Evolutionary conservation across 2,797 vertebrate species (phyloP).

Genomic region (Acanthornis magna): DNA sequence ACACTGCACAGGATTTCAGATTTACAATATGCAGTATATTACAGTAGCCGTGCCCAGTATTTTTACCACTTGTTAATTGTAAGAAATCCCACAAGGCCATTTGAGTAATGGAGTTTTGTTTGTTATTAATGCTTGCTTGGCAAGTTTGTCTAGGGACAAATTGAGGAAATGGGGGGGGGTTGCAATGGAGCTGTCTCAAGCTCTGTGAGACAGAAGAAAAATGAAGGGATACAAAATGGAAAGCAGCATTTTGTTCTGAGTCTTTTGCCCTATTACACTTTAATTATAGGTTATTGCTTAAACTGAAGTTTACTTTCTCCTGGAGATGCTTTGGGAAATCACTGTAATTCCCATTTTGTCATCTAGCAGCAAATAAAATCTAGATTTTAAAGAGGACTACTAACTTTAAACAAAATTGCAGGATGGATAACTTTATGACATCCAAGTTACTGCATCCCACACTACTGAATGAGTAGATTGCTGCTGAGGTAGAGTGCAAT

Average conservation of each 20-base stretch:
- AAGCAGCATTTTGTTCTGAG: background rate
- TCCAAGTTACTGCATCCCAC: background rate
- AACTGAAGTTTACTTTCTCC: background rate
- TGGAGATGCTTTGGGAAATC: background rate
- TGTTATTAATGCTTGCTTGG: background rate
- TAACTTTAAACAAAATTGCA: background rate
- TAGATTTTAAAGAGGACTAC: background rate
- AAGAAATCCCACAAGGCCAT: background rate
- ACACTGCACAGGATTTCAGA: background rate
- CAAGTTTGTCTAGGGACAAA: background rate
- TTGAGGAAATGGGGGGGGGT: background rate
- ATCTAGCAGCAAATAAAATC: background rate
- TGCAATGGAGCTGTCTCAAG: background rate
- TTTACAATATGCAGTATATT: background rate
- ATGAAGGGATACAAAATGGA: background rate
- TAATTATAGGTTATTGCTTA: background rate
- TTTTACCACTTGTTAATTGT: background rate
- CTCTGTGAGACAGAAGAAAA: background rate
- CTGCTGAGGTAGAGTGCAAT: background rate
- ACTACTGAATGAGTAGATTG: background rate
- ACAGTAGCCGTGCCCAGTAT: background rate
- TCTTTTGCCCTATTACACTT: background rate
- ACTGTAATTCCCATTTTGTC: background rate
- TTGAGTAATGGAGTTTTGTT: background rate
- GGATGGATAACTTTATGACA: background rate